Conservation (phyloP, 2,888 invertebrate species). For the Romanomermis culicivorax region DNA sequence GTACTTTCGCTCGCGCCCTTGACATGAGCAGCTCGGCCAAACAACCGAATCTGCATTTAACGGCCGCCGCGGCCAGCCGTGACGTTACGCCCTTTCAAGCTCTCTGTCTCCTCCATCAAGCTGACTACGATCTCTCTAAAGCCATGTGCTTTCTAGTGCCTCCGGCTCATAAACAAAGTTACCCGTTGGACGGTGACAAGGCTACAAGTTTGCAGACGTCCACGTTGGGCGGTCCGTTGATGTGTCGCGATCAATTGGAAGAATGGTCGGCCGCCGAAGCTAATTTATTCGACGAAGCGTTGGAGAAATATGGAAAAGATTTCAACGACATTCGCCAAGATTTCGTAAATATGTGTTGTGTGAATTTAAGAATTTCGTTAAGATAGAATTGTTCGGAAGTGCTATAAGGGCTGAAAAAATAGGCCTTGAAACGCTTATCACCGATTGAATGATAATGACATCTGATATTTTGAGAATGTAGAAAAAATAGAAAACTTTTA, state of each 20-base stretch:
- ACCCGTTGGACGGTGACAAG: constrained; percentile 25
- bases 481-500: no score
- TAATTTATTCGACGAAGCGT: constrained; percentile 92
- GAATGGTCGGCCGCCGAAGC: constrained; percentile 99
- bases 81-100: constrained; percentile 98
- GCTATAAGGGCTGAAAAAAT: no score
- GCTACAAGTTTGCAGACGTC: constrained; percentile 22
- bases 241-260: constrained; percentile 72
- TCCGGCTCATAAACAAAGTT: constrained; percentile 30
- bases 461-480: no score
- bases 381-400: no score
- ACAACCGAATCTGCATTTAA: constrained; percentile 95
- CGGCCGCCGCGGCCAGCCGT: constrained; percentile 91
- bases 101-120: constrained; percentile 84
- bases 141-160: constrained; percentile 47
- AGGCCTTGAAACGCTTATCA: no score
- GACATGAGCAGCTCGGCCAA: constrained; percentile 95
- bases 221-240: constrained; percentile 25
- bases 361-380: background rate
- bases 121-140: constrained; percentile 68
- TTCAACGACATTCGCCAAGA: constrained; percentile 93
- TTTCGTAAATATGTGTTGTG: constrained; percentile 70
- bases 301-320: constrained; percentile 83
- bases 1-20: constrained; percentile 91
- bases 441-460: no score